Evolutionary conservation across 2,888 invertebrate species (phyloP).

Genomic region (Eumacrocentrus americanus): DNA sequence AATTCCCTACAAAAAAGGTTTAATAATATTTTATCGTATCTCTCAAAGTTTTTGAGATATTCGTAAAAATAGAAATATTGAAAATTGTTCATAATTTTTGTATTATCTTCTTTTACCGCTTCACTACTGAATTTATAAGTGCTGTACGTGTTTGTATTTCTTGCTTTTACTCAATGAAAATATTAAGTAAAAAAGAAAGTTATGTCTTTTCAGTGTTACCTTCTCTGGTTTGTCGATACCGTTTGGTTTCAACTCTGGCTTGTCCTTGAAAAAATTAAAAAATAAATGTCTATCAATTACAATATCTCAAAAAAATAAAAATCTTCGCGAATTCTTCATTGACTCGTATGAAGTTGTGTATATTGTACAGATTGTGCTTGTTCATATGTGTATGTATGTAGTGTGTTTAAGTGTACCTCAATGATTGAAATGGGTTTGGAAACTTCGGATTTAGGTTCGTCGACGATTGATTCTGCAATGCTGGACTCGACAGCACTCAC

Average conservation of each 20-base stretch:
- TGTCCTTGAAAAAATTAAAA: conserved; percentile 55
- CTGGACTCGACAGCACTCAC: conserved; percentile 53
- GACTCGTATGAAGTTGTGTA: no score
- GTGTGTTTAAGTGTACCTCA: conserved; percentile 48
- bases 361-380: no score
- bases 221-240: conserved; percentile 58
- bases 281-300: no score
- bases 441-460: conserved; percentile 46
- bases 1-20: no score
- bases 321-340: no score
- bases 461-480: conserved; percentile 47
- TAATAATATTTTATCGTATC: no score
- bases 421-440: conserved; percentile 44
- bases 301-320: no score
- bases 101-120: no score
- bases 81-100: no score
- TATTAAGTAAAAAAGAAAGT: conserved; percentile 29
- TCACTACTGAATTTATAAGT: no score
- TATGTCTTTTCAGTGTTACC: conserved; percentile 44
- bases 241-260: conserved; percentile 53
- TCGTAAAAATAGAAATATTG: no score
- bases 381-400: conserved; percentile 24
- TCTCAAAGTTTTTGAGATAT: no score
- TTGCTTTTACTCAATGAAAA: not conserved
- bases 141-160: not conserved